Conservation (phyloP, 2,113 vertebrate genomes). For the Brachionichthys hirsutus region DNA sequence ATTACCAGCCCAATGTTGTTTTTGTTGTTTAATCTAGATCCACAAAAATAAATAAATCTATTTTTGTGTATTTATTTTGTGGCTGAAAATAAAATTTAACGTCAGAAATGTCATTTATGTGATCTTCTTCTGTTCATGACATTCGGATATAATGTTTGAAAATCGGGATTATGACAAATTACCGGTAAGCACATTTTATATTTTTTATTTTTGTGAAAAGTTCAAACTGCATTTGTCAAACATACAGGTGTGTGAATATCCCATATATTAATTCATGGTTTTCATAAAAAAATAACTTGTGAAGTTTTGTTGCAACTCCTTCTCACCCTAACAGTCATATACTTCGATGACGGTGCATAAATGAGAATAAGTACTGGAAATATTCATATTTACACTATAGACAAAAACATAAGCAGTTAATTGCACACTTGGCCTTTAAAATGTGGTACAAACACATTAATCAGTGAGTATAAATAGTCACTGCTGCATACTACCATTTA, state of each 20-base stretch:
- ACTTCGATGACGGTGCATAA: constrained; percentile 17
- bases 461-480: constrained; percentile 1
- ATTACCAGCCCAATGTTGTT: constrained; percentile 18
- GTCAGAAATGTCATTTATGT: constrained; percentile 28
- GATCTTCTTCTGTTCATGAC: not conserved
- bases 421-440: constrained; percentile 63
- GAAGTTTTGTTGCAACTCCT: constrained; percentile 17
- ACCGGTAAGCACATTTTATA: too few relatives aligned
- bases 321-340: constrained; percentile 21
- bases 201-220: constrained; percentile 36
- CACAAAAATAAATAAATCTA: constrained; percentile 68
- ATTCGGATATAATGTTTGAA: not conserved
- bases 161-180: not conserved
- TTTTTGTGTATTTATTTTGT: constrained; percentile 64
- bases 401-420: constrained; percentile 60
- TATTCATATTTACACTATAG: constrained; percentile 76
- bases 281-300: constrained; percentile 35
- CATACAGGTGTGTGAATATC: constrained; percentile 3
- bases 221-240: constrained; percentile 20
- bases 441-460: constrained; percentile 17
- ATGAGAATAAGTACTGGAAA: constrained; percentile 52
- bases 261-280: not conserved
- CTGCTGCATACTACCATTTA: too few relatives aligned
- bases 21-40: constrained; percentile 1
- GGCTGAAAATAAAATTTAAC: constrained; percentile 65